phyloP scores from a whole-genome alignment of 2,113 vertebrate genomes.

The Climacteris rufus region DNA sequence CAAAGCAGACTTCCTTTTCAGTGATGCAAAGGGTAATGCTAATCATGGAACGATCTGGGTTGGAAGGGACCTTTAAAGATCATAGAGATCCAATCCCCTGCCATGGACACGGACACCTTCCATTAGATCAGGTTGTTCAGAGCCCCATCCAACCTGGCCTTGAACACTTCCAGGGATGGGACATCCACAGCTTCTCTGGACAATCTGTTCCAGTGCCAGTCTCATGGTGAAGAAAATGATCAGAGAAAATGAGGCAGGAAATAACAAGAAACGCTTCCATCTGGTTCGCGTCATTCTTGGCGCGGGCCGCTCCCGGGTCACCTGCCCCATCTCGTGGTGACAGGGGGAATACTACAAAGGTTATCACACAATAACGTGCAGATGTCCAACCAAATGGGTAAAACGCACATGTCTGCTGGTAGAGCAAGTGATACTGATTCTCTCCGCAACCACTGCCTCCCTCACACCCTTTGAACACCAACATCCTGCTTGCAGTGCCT shows the following conservation, averaged over 20 bases:
- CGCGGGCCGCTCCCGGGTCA: not conserved
- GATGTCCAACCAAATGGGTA: not conserved
- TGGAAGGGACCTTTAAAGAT: not conserved
- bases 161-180: not conserved
- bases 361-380: not conserved
- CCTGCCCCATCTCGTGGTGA: slow-evolving; percentile 26
- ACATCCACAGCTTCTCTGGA: too few relatives aligned
- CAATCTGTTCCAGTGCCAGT: not conserved
- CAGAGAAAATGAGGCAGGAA: not conserved
- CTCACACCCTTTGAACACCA: not conserved
- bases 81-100: accelerated
- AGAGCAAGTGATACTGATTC: not conserved
- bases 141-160: not conserved
- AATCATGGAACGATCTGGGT: not conserved
- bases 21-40: not conserved
- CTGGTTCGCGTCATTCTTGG: not conserved
- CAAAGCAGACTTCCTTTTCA: not conserved
- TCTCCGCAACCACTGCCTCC: not conserved
- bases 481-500: not conserved
- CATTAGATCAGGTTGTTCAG: not conserved
- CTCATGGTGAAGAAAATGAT: not conserved
- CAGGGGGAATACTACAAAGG: not conserved
- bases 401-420: accelerated
- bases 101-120: not conserved
- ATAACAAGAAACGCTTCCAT: not conserved